Percentiles rank a stretch among this genome's conserved stretches.
phyloP scores from a whole-genome alignment of 2,113 vertebrate species.

The Cyanoramphus novaezelandiae region DNA sequence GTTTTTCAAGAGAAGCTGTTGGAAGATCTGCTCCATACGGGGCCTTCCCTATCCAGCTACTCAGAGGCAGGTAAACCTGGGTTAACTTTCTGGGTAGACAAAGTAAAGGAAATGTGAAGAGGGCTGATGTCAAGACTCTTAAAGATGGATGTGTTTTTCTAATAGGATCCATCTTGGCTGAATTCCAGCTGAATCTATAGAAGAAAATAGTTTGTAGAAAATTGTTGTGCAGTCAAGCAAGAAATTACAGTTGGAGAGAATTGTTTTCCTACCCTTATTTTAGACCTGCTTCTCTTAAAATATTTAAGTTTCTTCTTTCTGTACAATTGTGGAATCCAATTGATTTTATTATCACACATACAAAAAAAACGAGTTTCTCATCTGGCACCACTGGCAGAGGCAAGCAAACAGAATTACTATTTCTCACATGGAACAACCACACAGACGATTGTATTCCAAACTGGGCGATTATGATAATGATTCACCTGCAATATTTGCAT shows the following conservation, averaged over 20 bases:
- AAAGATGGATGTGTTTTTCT: slow-evolving; percentile 15
- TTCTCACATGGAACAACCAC: background rate
- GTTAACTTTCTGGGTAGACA: background rate
- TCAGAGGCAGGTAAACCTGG: background rate
- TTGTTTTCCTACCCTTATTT: slow-evolving; percentile 56
- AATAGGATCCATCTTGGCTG: slow-evolving; percentile 1
- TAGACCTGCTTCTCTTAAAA: slow-evolving; percentile 51
- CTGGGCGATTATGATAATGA: slow-evolving; percentile 16
- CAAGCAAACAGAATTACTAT: slow-evolving; percentile 40
- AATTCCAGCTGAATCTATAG: slow-evolving; percentile 45
- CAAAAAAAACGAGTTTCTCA: slow-evolving; percentile 14
- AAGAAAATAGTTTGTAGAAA: slow-evolving; percentile 49
- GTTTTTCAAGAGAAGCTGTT: background rate
- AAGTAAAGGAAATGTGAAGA: background rate
- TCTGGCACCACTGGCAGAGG: slow-evolving; percentile 4
- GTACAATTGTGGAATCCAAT: slow-evolving; percentile 39
- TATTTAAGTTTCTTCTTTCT: slow-evolving; percentile 55
- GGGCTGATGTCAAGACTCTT: background rate
- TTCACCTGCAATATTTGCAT: slow-evolving; percentile 45
- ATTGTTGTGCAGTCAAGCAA: slow-evolving; percentile 68
- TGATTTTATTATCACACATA: slow-evolving; percentile 58
- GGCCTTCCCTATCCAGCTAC: background rate
- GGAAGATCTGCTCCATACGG: fast-evolving
- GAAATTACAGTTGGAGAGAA: slow-evolving; percentile 61
- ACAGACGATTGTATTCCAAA: background rate